Base-by-base conservation (phyloP, 2,797 vertebrate genomes). In the Paramormyrops hopkinsi region DNA sequence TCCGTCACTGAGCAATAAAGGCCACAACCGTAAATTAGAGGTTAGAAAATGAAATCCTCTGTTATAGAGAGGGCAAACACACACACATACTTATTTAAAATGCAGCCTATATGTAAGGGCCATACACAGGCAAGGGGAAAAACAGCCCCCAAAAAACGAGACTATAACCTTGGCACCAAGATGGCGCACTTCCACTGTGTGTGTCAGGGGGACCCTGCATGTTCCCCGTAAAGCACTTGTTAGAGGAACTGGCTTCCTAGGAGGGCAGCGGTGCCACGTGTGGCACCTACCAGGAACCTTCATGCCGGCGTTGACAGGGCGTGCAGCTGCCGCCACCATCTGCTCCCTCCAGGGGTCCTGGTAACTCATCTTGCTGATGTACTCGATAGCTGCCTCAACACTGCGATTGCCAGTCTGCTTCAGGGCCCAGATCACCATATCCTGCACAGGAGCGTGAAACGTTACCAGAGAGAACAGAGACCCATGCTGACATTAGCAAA, bases 161-260 rank as follows among this genome's bases (percentile, higher is more conserved):
- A 82, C 6, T 37, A 41, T n/a, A 82, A 46, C 73, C 5, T 5
- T n/a, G 17, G 7, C 76, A 46, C 12, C 69, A 82, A 73, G 41
- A 82, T 82, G 76, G 2, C 7, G 76, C 2, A 9, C 41, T 82
- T 82, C 76, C 41, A 82, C 19, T 37, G 9, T 50, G 44, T 3
- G 1, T 6, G 29, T 92, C 91, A 90, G 88, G 87, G 86, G n/a
- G 76, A 92, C 12, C 69, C 29, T 76, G 69, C 96, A 98, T 96
- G 93, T 98, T 99, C 50, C 97, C 98, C 11, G 98, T 98, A 93
- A 96, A 99, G 41, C 97, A 97, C 92, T 99, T 99, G 37, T 96
- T 97, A 4, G 98, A 96, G 33, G 97, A 95, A 93, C 96, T 99
- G 88, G 94, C 92, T 91, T 99, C 98, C 97, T 98, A 98, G 12